phyloP scores from a whole-genome alignment of 2,797 vertebrate species.

The Sebastes steindachneri region DNA sequence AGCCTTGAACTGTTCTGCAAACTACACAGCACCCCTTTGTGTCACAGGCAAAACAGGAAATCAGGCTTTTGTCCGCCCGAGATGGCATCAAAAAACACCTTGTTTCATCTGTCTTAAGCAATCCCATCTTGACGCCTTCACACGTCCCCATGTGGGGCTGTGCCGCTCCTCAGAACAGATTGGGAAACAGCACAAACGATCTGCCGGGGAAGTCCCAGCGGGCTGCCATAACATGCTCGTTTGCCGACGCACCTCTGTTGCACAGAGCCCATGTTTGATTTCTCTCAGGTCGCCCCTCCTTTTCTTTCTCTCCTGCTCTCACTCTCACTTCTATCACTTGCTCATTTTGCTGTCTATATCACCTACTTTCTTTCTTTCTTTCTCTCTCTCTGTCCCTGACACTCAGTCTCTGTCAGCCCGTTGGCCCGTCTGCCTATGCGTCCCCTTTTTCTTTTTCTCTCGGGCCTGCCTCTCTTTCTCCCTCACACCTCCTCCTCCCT shows the following conservation, averaged over 20 bases:
- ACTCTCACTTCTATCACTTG: slow-evolving; percentile 73
- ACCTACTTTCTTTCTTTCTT: slow-evolving; percentile 58
- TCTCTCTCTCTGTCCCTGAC: slow-evolving; percentile 55
- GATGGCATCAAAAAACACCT: slow-evolving; percentile 83
- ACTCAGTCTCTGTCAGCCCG: slow-evolving; percentile 60
- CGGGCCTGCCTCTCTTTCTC: slow-evolving; percentile 42
- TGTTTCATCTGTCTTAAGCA: slow-evolving; percentile 89
- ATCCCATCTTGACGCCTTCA: slow-evolving; percentile 85
- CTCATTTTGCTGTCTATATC: slow-evolving; percentile 73
- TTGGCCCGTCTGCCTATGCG: slow-evolving; percentile 65
- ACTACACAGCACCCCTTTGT: slow-evolving; percentile 80
- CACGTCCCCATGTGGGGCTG: slow-evolving; percentile 80
- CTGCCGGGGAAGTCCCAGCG: slow-evolving; percentile 83
- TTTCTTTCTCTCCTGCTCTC: slow-evolving; percentile 65
- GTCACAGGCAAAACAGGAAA: slow-evolving; percentile 83
- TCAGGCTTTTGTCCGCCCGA: slow-evolving; percentile 84
- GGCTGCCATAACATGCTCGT: slow-evolving; percentile 84
- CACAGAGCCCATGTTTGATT: slow-evolving; percentile 84
- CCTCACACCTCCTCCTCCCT: slow-evolving; percentile 56
- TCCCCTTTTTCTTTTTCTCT: slow-evolving; percentile 49
- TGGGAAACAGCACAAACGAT: slow-evolving; percentile 86
- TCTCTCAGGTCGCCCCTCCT: slow-evolving; percentile 81
- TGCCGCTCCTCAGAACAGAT: slow-evolving; percentile 84
- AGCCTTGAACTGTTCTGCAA: slow-evolving; percentile 78
- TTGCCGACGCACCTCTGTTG: slow-evolving; percentile 82